Conservation (phyloP, 2,888 invertebrate species). For the Cryptocephalus primarius region DNA sequence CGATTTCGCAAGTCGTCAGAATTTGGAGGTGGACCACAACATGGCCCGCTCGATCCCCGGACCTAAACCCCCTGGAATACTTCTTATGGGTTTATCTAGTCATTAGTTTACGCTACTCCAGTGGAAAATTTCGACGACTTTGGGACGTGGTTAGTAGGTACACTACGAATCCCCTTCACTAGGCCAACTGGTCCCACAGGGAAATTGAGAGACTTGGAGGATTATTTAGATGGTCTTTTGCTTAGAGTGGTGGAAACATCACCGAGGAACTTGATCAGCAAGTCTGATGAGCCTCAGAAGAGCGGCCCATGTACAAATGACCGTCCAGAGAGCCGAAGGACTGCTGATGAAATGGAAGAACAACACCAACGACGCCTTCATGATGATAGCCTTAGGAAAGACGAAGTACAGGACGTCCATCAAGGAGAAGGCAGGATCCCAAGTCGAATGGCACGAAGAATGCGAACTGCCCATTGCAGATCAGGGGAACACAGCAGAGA, state of each 20-base stretch:
- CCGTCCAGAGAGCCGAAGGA: slow-evolving; percentile 77
- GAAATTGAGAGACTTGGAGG: slow-evolving; percentile 84
- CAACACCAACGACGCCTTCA: slow-evolving; percentile 92
- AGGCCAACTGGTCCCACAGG: too few relatives aligned
- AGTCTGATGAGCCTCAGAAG: too few relatives aligned
- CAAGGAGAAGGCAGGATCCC: slow-evolving; percentile 73
- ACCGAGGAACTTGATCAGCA: slow-evolving; percentile 75
- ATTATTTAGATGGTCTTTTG: slow-evolving; percentile 85
- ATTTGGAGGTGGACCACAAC: too few relatives aligned
- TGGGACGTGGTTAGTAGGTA: too few relatives aligned
- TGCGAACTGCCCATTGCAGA: slow-evolving; percentile 86
- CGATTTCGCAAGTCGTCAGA: too few relatives aligned
- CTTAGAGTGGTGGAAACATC: slow-evolving; percentile 91
- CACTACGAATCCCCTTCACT: too few relatives aligned
- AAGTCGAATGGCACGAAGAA: slow-evolving; percentile 93
- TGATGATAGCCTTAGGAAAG: slow-evolving; percentile 88
- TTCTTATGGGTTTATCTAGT: too few relatives aligned
- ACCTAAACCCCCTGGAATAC: too few relatives aligned
- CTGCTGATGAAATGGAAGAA: slow-evolving; percentile 85
- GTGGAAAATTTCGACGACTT: too few relatives aligned
- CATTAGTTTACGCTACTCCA: too few relatives aligned
- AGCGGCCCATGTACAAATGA: slow-evolving; percentile 86
- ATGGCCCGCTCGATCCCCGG: too few relatives aligned
- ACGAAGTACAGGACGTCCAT: slow-evolving; percentile 95
- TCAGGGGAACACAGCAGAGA: slow-evolving; percentile 82